Evolutionary conservation across 2,113 vertebrate species (phyloP).

Genomic region (Okapia johnstoni): DNA sequence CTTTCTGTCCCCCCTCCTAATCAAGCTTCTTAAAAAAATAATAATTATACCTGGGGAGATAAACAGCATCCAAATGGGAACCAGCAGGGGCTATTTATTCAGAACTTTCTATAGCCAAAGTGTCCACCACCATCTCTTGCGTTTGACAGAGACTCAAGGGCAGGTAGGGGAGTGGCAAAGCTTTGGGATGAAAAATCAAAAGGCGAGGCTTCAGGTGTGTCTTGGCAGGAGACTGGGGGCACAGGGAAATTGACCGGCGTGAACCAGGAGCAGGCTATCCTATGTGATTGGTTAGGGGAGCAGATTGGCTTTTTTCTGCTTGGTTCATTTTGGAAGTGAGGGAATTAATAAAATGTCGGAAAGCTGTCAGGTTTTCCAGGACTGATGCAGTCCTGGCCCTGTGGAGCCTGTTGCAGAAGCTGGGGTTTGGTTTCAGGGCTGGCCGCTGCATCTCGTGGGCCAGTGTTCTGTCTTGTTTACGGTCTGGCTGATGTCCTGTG

Average conservation of each 20-base stretch:
- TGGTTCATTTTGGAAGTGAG: neutral
- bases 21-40: neutral
- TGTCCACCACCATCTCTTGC: accelerated
- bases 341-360: neutral
- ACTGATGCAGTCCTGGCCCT: accelerated
- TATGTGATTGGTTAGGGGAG: too few species aligned
- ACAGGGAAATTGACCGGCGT: neutral
- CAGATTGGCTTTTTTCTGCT: neutral
- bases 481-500: neutral
- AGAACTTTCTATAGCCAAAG: too few species aligned
- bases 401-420: neutral
- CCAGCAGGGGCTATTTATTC: neutral
- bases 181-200: neutral
- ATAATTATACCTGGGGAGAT: neutral
- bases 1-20: neutral
- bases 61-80: neutral
- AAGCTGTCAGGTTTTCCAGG: neutral
- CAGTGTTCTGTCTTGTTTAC: too few species aligned
- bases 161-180: neutral
- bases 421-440: neutral
- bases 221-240: neutral
- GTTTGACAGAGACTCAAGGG: neutral
- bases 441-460: neutral
- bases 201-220: neutral
- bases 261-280: accelerated